These are phyloP conservation scores for Vanessa cardui DNA, from an alignment of 2,888 invertebrate genomes.

Conservation along the genomic window DNA sequence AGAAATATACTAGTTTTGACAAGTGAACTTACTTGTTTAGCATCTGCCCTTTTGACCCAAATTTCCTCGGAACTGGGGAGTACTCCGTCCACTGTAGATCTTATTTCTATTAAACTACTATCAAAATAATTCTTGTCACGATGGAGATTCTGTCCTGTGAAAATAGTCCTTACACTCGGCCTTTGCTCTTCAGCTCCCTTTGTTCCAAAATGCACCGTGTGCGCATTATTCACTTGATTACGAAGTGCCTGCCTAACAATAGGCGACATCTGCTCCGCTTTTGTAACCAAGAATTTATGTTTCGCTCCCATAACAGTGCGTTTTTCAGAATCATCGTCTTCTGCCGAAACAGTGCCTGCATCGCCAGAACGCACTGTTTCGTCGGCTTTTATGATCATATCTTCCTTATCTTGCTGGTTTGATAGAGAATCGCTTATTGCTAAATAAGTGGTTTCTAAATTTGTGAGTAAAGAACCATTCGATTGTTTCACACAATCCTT, in stretches of 20 bases:
- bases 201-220: slow-evolving; percentile 87
- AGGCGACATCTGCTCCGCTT: slow-evolving; percentile 61
- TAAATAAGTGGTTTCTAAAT: slow-evolving; percentile 45
- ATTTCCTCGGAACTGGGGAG: slow-evolving; percentile 86
- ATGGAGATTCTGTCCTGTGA: slow-evolving; percentile 84
- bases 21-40: slow-evolving; percentile 80
- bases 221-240: slow-evolving; percentile 80
- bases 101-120: slow-evolving; percentile 91
- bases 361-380: slow-evolving; percentile 27
- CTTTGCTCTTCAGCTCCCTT: slow-evolving; percentile 81
- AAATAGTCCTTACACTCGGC: slow-evolving; percentile 84
- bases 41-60: slow-evolving; percentile 86
- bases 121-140: slow-evolving; percentile 92
- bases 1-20: background rate
- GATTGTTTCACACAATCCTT: slow-evolving; percentile 54
- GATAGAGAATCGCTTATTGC: slow-evolving; percentile 42
- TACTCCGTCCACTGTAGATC: slow-evolving; percentile 86
- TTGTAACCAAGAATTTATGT: slow-evolving; percentile 73
- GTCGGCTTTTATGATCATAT: slow-evolving; percentile 46
- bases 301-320: slow-evolving; percentile 72
- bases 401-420: slow-evolving; percentile 44
- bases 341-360: slow-evolving; percentile 40
- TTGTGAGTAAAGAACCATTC: slow-evolving; percentile 45
- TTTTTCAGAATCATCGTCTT: slow-evolving; percentile 62
- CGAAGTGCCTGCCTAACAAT: slow-evolving; percentile 75